Conservation (phyloP, 92 coral and sea anemone genomes). For the Montipora capitata region DNA sequence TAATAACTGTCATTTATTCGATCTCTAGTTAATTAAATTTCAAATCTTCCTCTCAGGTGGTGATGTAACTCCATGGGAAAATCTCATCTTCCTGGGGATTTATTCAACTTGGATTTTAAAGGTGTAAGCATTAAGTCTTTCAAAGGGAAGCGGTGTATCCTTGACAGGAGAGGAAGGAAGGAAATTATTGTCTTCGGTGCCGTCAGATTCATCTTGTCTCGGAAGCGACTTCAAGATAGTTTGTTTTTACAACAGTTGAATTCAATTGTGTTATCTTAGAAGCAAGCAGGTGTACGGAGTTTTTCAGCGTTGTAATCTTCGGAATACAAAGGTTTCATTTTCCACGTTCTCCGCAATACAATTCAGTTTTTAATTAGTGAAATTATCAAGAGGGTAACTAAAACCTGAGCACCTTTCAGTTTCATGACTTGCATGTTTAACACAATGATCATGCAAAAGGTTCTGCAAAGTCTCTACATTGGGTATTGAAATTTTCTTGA, state of each 20-base stretch:
- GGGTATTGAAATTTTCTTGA: not conserved
- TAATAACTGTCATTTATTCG: slow-evolving; percentile 19
- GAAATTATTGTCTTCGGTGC: not conserved
- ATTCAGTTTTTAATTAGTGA: slow-evolving; percentile 23
- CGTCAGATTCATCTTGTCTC: not conserved
- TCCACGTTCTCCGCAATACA: not conserved
- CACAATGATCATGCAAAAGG: not conserved
- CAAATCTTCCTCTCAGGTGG: slow-evolving; percentile 9
- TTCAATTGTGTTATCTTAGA: slow-evolving; percentile 12
- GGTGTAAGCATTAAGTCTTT: slow-evolving; percentile 1
- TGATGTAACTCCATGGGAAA: not conserved
- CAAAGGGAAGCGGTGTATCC: not conserved
- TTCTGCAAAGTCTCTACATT: too few relatives aligned
- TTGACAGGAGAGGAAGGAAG: slow-evolving; percentile 37
- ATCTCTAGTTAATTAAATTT: slow-evolving; percentile 43
- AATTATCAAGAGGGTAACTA: slow-evolving; percentile 3
- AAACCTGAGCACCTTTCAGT: not conserved
- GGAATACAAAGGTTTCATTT: not conserved
- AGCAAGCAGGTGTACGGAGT: slow-evolving; percentile 22
- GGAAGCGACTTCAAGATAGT: slow-evolving; percentile 26
- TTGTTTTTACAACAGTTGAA: slow-evolving; percentile 10
- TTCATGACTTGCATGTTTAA: not conserved
- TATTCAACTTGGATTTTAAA: not conserved
- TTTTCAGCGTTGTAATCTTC: slow-evolving; percentile 7
- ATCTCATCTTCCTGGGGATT: not conserved